These are phyloP conservation scores for Diarsia rubi DNA, from an alignment of 2,888 invertebrate species.

Conservation along the genomic window DNA sequence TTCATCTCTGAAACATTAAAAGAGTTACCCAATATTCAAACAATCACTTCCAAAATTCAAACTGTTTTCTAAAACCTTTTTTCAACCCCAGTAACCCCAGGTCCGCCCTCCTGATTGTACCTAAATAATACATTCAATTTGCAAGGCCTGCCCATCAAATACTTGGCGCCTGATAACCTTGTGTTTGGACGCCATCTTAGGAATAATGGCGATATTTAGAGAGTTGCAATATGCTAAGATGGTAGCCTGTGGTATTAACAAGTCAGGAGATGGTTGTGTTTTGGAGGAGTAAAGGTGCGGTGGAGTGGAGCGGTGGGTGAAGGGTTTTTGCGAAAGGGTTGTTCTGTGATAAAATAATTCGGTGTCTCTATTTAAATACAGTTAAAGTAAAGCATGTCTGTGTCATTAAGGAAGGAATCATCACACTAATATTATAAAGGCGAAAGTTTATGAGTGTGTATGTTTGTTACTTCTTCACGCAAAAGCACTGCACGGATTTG, in stretches of 20 bases:
- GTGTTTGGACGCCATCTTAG: constrained; percentile 83
- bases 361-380: too few relatives aligned
- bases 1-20: neutral
- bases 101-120: constrained; percentile 81
- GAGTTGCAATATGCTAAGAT: constrained; percentile 91
- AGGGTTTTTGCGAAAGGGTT: constrained; percentile 5
- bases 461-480: too few relatives aligned
- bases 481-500: too few relatives aligned
- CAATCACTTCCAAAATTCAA: neutral
- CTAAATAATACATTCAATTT: constrained; percentile 90
- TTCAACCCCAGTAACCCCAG: constrained; percentile 58
- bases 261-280: constrained; percentile 89
- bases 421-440: too few relatives aligned
- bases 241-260: constrained; percentile 90
- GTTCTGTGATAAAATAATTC: neutral
- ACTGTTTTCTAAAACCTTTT: constrained; percentile 4
- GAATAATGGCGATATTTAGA: constrained; percentile 90
- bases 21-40: neutral
- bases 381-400: too few relatives aligned
- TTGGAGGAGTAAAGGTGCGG: constrained; percentile 66
- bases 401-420: too few relatives aligned
- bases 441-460: too few relatives aligned
- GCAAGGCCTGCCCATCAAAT: constrained; percentile 84
- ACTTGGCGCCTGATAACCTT: constrained; percentile 85
- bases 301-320: constrained; percentile 76